phyloP scores from a whole-genome alignment of 30 jellyfish, hydroid and myxozoan species.

The Hydra vulgaris region DNA sequence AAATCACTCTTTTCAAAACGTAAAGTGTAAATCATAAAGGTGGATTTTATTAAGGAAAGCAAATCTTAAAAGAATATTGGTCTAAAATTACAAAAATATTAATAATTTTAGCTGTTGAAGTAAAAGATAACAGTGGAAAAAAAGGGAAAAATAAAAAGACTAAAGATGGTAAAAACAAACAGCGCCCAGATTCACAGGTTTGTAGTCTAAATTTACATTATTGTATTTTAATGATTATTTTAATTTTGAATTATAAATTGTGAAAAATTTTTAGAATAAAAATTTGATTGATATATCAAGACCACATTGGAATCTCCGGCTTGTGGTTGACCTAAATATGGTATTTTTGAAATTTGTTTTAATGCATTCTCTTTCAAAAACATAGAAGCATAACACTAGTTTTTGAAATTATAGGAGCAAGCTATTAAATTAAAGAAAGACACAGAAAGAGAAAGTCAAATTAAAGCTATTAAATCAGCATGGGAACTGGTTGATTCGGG shows the following conservation, averaged over 20 bases:
- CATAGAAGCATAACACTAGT: too few species aligned
- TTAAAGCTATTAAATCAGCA: conserved; percentile 91
- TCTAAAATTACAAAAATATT: too few species aligned
- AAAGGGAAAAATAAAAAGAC: too few species aligned
- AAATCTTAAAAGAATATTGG: too few species aligned
- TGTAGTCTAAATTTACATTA: too few species aligned
- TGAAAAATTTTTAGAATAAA: conserved; percentile 11
- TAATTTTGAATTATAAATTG: not conserved
- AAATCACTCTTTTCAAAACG: too few species aligned
- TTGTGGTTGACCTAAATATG: conserved; percentile 60
- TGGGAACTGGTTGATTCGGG: conserved; percentile 97
- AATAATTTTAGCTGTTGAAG: not conserved
- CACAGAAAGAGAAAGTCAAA: conserved; percentile 82
- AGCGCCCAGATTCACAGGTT: conserved; percentile 27
- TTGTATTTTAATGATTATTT: not conserved
- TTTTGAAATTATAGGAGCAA: too few species aligned
- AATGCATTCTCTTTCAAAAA: too few species aligned
- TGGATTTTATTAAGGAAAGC: too few species aligned
- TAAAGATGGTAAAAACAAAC: not conserved
- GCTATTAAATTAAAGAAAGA: conserved; percentile 65
- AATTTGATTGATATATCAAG: conserved; percentile 36
- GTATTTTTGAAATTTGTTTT: too few species aligned
- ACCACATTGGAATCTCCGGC: conserved; percentile 80
- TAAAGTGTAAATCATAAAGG: too few species aligned
- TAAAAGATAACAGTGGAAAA: not conserved